Conservation (phyloP, 2,113 vertebrate species). For the Meriones unguiculatus region DNA sequence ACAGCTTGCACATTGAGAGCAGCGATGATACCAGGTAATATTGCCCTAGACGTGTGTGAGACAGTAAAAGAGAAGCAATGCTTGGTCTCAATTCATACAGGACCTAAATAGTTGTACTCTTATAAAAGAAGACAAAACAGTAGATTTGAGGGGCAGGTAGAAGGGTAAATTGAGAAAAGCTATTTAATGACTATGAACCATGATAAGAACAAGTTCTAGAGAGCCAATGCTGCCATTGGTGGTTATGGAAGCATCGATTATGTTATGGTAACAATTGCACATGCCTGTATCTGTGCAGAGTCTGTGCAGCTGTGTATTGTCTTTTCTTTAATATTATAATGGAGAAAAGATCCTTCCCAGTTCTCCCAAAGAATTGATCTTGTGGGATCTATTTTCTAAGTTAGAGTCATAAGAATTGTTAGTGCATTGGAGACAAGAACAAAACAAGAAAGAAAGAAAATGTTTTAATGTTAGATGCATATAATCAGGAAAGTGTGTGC, state of each 20-base stretch:
- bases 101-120: not conserved
- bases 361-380: not conserved
- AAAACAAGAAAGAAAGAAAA: not conserved
- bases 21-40: not conserved
- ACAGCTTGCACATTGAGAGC: not conserved
- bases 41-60: not conserved
- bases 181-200: not conserved
- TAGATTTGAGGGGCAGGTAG: not conserved
- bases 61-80: not conserved
- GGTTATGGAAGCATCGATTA: not conserved
- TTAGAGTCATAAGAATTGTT: not conserved
- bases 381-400: not conserved
- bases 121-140: not conserved
- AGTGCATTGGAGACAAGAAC: not conserved
- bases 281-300: not conserved
- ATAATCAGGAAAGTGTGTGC: not conserved
- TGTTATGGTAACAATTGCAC: not conserved
- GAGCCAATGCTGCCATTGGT: not conserved
- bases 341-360: not conserved
- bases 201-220: not conserved
- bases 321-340: not conserved
- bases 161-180: not conserved
- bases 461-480: too few species aligned
- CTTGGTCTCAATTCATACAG: not conserved
- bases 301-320: not conserved